Evolutionary conservation across 2,797 vertebrate genomes (phyloP).

Genomic region (Manis javanica): DNA sequence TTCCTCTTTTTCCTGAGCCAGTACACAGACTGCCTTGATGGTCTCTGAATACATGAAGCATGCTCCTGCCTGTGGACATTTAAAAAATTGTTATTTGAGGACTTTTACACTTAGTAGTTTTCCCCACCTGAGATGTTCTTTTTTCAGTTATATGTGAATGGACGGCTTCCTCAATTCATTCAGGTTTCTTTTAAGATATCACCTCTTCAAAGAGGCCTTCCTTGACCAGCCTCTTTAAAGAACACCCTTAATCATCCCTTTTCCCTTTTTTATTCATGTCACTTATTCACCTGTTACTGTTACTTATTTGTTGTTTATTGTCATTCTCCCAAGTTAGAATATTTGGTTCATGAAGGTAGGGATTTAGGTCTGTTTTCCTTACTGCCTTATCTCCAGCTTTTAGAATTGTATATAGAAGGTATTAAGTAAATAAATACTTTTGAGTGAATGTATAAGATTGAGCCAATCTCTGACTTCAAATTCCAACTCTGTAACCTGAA

Average conservation of each 20-base stretch:
- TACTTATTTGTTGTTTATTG: constrained; percentile 25
- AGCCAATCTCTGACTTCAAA: constrained; percentile 16
- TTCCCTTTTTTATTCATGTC: constrained; percentile 5
- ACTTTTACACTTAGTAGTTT: constrained; percentile 33
- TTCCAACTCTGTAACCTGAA: constrained; percentile 26
- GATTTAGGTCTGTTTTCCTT: constrained; percentile 53
- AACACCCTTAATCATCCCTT: neutral
- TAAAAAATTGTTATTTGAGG: constrained; percentile 17
- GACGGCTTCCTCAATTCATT: constrained; percentile 35
- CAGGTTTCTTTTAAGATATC: neutral
- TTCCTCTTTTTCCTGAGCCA: neutral
- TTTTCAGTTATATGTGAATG: neutral
- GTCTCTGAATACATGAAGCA: neutral
- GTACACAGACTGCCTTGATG: neutral
- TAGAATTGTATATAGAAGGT: constrained; percentile 26
- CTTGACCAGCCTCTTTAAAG: neutral
- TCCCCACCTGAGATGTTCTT: neutral
- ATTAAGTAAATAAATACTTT: neutral
- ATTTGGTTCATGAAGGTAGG: neutral
- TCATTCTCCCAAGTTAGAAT: neutral
- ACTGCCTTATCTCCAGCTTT: neutral
- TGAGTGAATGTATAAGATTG: neutral
- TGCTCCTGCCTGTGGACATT: neutral
- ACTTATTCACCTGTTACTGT: constrained; percentile 5
- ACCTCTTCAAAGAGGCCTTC: constrained; percentile 30